Base-by-base conservation (phyloP, 2,888 invertebrate species). In the Eumacrocentrus americanus region DNA sequence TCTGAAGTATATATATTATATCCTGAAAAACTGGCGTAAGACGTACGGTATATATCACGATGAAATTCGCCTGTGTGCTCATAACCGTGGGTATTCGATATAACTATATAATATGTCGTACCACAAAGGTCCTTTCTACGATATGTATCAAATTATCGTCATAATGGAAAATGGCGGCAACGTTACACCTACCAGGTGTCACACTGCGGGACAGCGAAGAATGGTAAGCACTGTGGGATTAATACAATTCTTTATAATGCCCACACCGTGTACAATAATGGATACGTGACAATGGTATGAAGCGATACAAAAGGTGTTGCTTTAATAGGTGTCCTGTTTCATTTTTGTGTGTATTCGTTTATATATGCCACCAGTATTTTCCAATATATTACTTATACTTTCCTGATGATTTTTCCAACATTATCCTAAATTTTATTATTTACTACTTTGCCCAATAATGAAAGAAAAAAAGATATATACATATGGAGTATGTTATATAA, bases 101-200 rank as follows among this genome's bases (percentile, higher is more conserved):
- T 42, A 42, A 11, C 1, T 37, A 37, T 37, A n/a, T 37, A 37
- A 7, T 14, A 16, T 18, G 9, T 42, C 7, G 23, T 46, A 44
- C 34, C 50, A 62, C 58, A 67, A 59, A 60, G 62, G 63, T 53
- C 42, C 58, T 57, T 62, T 63, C 63, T 71, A 67, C 75, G 79
- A 79, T 80, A 77, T 75, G 78, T 79, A 80, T 80, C 80, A 80
- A 80, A 79, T 80, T 80, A 79, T 80, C 70, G 70, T 75, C 72
- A 75, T 79, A 80, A 80, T 80, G 72, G 73, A 74, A 77, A 74
- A 78, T 79, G 76, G 75, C 76, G 76, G 79, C 77, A 80, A 80
- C 79, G 70, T 78, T 74, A 80, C 80, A 80, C 80, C 80, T 78
- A 72, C 80, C 79, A 80, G 80, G 80, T 80, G 80, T 74, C 71